Conservation (phyloP, 92 coral and sea anemone species). For the Epizoanthus rinbou region DNA sequence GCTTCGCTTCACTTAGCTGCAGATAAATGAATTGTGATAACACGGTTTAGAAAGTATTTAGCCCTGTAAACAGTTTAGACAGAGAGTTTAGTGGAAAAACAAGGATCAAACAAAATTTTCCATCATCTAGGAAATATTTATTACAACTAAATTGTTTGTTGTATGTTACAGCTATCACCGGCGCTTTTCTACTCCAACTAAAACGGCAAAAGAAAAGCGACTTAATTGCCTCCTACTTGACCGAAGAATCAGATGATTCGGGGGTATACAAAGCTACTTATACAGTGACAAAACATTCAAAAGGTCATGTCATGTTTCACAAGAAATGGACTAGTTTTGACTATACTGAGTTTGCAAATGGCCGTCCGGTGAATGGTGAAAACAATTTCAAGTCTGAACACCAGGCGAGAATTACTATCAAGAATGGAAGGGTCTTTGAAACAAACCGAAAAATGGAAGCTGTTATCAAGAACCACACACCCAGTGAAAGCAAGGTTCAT, state of each 20-base stretch:
- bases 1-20: no score
- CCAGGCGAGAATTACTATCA: conserved; percentile 49
- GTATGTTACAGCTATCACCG: conserved; percentile 49
- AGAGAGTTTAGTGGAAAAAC: no score
- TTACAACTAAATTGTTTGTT: no score
- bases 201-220: background rate
- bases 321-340: conserved; percentile 82
- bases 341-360: conserved; percentile 75
- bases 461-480: conserved; percentile 23
- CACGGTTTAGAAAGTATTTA: no score
- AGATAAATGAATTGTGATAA: no score
- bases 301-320: conserved; percentile 61
- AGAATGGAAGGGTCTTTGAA: conserved; percentile 49
- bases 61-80: no score
- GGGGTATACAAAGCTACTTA: conserved; percentile 71
- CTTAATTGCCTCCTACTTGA: conserved; percentile 15
- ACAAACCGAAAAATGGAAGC: conserved; percentile 57
- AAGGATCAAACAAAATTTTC: no score
- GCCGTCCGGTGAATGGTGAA: conserved; percentile 66
- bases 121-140: no score
- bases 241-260: conserved; percentile 77
- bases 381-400: conserved; percentile 68
- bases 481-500: background rate
- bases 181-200: conserved; percentile 62
- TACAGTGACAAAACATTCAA: conserved; percentile 54